Conservation (phyloP, 2,888 invertebrate species). For the Pyrochroa serraticornis region DNA sequence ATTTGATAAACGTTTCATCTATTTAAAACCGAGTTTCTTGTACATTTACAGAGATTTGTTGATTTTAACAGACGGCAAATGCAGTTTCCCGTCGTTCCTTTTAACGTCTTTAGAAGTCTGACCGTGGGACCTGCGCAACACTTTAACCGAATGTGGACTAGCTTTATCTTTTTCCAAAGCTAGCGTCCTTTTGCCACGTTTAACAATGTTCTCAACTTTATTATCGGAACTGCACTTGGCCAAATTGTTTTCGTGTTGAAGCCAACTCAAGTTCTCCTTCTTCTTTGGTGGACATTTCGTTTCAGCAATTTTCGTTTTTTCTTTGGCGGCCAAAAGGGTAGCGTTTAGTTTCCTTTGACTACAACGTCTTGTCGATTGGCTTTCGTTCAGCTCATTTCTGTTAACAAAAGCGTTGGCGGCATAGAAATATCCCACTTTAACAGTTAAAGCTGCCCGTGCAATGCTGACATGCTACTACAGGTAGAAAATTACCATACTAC, state of each 20-base stretch:
- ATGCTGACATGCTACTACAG: conserved; percentile 41
- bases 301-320: conserved; percentile 24
- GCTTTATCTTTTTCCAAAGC: conserved; percentile 52
- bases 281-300: conserved; percentile 41
- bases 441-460: conserved; percentile 43
- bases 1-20: neutral
- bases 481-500: neutral
- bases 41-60: conserved; percentile 43
- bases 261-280: conserved; percentile 44
- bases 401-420: conserved; percentile 46
- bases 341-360: conserved; percentile 43
- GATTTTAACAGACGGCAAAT: conserved; percentile 43
- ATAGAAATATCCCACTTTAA: conserved; percentile 31
- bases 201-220: conserved; percentile 40
- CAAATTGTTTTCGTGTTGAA: conserved; percentile 25
- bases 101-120: conserved; percentile 39
- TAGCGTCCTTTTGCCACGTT: conserved; percentile 52
- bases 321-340: conserved; percentile 27
- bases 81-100: conserved; percentile 36
- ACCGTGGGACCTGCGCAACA: conserved; percentile 48
- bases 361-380: conserved; percentile 40
- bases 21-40: neutral
- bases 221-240: conserved; percentile 30
- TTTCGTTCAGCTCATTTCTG: conserved; percentile 51
- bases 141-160: conserved; percentile 53